phyloP scores from a whole-genome alignment of 2,888 invertebrate species.

The Stegophylla sp. region DNA sequence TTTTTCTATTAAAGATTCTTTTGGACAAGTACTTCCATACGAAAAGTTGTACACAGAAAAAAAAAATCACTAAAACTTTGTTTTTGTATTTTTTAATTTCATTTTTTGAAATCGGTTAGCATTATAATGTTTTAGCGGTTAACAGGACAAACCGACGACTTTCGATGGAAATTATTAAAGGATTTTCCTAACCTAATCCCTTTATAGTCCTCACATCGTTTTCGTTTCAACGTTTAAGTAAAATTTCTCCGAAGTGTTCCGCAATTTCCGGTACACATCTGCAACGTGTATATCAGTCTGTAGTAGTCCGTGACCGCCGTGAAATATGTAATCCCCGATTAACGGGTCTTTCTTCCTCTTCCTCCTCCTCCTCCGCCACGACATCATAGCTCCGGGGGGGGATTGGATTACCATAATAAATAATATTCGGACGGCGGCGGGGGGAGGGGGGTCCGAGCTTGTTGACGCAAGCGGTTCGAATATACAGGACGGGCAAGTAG shows the following conservation, averaged over 20 bases:
- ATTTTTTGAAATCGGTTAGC: no score
- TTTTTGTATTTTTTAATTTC: no score
- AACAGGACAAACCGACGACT: neutral
- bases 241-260: conserved; percentile 21
- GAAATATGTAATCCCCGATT: conserved; percentile 47
- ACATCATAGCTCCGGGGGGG: neutral
- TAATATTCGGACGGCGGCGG: conserved; percentile 49
- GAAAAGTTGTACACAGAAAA: no score
- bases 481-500: conserved; percentile 6
- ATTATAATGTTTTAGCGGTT: neutral
- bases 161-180: conserved; percentile 11
- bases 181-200: neutral
- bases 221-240: conserved; percentile 20
- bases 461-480: conserved; percentile 39
- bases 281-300: no score
- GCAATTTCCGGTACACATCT: conserved; percentile 28
- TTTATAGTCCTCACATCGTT: neutral
- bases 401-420: conserved; percentile 53
- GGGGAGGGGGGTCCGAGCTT: conserved; percentile 35
- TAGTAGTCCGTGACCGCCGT: neutral
- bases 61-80: no score
- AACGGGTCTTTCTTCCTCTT: neutral
- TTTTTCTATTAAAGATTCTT: no score
- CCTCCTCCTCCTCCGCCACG: no score
- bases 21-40: no score